Conservation (phyloP, 2,113 vertebrate species). For the Danionella cerebrum region DNA sequence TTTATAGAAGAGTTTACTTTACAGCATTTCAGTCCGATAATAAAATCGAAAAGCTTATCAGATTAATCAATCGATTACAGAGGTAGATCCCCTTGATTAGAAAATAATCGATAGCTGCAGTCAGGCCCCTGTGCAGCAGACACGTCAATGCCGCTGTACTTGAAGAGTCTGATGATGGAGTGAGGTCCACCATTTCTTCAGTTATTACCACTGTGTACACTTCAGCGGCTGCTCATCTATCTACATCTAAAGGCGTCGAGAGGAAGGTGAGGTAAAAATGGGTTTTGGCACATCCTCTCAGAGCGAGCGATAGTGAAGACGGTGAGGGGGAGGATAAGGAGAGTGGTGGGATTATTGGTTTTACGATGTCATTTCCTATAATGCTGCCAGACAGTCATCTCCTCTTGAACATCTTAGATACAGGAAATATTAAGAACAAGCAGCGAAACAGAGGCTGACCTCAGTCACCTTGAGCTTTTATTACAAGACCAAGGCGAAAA, state of each 20-base stretch:
- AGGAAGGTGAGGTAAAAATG: constrained; percentile 5
- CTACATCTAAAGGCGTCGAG: constrained; percentile 19
- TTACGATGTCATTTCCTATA: constrained; percentile 2
- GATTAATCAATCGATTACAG: no score
- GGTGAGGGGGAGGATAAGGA: background rate
- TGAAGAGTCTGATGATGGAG: background rate
- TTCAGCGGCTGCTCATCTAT: constrained; percentile 35
- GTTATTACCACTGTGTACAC: constrained; percentile 22
- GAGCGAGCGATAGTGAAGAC: background rate
- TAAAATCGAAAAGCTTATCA: no score
- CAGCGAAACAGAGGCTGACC: background rate
- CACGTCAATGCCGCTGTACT: background rate
- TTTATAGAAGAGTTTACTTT: no score
- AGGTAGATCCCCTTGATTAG: no score
- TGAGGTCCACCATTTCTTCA: constrained; percentile 31
- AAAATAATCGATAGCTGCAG: no score
- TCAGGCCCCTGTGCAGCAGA: no score
- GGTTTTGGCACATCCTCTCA: constrained; percentile 11
- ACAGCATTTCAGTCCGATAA: no score
- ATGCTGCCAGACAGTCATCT: background rate
- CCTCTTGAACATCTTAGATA: background rate
- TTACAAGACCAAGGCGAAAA: background rate
- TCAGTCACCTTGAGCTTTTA: background rate
- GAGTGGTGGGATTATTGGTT: background rate
- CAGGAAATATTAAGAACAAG: constrained; percentile 3